Conservation (phyloP, 2,888 invertebrate genomes). For the Cephus nigrinus region DNA sequence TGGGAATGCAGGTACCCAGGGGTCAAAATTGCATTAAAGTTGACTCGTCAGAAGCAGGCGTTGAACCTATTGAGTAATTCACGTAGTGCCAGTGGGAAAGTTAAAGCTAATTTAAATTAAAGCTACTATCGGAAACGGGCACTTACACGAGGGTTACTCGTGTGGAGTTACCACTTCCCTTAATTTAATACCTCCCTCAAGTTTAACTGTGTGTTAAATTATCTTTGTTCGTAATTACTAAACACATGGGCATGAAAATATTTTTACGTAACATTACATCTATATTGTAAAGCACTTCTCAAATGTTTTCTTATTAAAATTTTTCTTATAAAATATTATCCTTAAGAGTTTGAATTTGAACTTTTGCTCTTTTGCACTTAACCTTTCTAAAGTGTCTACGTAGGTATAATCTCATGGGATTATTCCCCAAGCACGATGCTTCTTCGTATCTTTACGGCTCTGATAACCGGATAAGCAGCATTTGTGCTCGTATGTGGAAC, state of each 20-base stretch:
- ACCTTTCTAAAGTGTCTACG: no score
- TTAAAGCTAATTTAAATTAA: slow-evolving; percentile 39
- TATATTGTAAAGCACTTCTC: no score
- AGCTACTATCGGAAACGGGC: slow-evolving; percentile 47
- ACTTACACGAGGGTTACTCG: slow-evolving; percentile 37
- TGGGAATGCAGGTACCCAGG: neutral
- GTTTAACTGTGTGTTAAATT: slow-evolving; percentile 49
- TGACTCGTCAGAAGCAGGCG: slow-evolving; percentile 12
- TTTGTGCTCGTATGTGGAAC: slow-evolving; percentile 5
- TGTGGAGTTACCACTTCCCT: slow-evolving; percentile 35
- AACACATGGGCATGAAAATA: no score
- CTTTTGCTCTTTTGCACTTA: no score
- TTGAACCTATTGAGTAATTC: slow-evolving; percentile 14
- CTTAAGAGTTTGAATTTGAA: no score
- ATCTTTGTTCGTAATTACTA: slow-evolving; percentile 23
- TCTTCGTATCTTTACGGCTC: neutral
- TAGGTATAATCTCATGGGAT: no score
- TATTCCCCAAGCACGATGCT: no score
- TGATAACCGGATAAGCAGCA: slow-evolving; percentile 32
- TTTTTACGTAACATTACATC: no score
- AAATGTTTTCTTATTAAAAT: no score
- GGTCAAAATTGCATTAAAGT: neutral
- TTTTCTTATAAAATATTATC: no score
- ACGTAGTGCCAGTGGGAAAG: slow-evolving; percentile 20
- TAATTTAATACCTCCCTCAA: slow-evolving; percentile 26